Conservation (phyloP, 2,797 vertebrate species). For the Bradypodion ventrale region DNA sequence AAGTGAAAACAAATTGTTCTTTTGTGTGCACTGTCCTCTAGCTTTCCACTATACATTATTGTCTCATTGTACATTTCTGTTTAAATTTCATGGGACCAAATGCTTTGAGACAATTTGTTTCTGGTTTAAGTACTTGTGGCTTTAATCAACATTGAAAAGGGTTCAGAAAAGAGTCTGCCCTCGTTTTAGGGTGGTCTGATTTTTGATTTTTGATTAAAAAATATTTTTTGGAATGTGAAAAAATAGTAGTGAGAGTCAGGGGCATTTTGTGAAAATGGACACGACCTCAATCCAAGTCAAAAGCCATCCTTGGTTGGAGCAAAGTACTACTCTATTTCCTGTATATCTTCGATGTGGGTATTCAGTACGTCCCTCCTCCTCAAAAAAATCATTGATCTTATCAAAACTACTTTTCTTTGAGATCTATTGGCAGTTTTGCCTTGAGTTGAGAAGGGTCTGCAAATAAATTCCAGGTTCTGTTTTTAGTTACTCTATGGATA, state of each 20-base stretch:
- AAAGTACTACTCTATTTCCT: background rate
- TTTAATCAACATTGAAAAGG: background rate
- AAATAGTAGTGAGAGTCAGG: too few relatives aligned
- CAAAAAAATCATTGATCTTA: background rate
- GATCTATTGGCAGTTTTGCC: background rate
- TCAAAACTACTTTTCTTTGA: background rate
- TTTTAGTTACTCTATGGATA: background rate
- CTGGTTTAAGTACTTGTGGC: background rate
- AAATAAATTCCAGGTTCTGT: background rate
- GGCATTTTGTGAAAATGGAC: too few relatives aligned
- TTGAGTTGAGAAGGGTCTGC: background rate
- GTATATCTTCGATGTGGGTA: background rate
- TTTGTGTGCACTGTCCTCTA: background rate
- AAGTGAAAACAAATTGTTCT: slow-evolving; percentile 2
- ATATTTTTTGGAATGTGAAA: too few relatives aligned
- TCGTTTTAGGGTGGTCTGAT: background rate
- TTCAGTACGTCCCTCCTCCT: background rate
- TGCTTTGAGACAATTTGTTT: background rate
- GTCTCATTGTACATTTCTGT: slow-evolving; percentile 27
- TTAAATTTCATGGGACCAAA: slow-evolving; percentile 1
- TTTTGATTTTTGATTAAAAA: too few relatives aligned
- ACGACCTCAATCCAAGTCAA: too few relatives aligned
- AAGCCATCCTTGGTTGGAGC: too few relatives aligned
- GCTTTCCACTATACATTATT: slow-evolving; percentile 21
- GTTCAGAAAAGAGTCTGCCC: background rate